A percentile compares a stretch with the other conserved stretches of the same genome.
Evolutionary conservation across 2,888 invertebrate genomes (phyloP).

Genomic region (Ennomos fuscantarius): DNA sequence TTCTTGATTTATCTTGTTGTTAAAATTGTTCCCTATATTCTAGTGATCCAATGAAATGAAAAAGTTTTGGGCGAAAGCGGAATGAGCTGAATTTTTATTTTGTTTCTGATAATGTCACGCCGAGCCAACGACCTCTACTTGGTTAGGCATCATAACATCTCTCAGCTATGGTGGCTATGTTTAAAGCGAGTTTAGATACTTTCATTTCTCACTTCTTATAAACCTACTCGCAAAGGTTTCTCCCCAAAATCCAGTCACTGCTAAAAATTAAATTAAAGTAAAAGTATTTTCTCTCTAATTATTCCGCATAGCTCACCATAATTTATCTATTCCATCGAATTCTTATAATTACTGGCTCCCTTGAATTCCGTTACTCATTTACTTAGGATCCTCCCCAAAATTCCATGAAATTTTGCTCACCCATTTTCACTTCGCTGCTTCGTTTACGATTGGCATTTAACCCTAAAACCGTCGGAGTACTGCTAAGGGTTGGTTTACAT

Average conservation of each 20-base stretch:
- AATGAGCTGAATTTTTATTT: no score
- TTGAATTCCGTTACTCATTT: slow-evolving; percentile 13
- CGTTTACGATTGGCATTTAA: slow-evolving; percentile 30
- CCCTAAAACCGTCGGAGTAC: slow-evolving; percentile 24
- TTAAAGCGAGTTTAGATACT: no score
- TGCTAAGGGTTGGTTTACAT: slow-evolving; percentile 28
- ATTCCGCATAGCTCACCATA: slow-evolving; percentile 12
- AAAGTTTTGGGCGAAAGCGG: no score
- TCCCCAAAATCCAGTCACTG: no score
- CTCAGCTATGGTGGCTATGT: no score
- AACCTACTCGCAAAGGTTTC: no score
- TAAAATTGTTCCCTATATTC: no score
- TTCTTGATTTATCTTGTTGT: background rate
- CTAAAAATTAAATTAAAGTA: background rate
- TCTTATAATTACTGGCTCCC: slow-evolving; percentile 3
- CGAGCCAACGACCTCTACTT: no score
- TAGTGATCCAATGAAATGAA: no score
- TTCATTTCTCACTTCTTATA: no score
- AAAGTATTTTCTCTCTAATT: slow-evolving; percentile 1
- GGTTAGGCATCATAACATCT: no score
- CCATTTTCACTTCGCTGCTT: slow-evolving; percentile 25
- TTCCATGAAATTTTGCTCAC: slow-evolving; percentile 31
- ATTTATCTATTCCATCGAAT: slow-evolving; percentile 24
- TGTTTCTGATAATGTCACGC: no score
- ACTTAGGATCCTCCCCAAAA: slow-evolving; percentile 19